These are phyloP conservation scores for Ianthella basta DNA, from an alignment of 37 sponge, comb jelly and placozoan genomes.

Conservation along the genomic window DNA sequence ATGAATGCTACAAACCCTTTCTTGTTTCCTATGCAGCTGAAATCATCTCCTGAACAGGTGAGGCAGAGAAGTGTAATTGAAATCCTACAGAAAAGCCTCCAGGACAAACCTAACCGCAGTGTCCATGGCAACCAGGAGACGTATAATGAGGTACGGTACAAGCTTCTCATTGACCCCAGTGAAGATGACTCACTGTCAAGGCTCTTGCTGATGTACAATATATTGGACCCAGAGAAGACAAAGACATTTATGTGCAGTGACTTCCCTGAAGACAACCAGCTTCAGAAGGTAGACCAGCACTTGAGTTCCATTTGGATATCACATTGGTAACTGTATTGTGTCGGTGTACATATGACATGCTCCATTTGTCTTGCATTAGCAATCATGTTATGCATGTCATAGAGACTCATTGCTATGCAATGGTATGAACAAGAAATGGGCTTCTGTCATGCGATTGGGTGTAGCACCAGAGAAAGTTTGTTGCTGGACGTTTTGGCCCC, in stretches of 20 bases:
- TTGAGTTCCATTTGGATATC: too few relatives aligned
- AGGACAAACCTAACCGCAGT: slow-evolving; percentile 49
- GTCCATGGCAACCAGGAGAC: slow-evolving; percentile 30
- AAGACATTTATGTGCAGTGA: slow-evolving; percentile 80
- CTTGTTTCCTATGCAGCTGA: background rate
- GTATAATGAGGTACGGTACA: slow-evolving; percentile 68
- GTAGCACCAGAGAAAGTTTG: too few relatives aligned
- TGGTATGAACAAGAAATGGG: too few relatives aligned
- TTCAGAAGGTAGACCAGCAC: slow-evolving; percentile 72
- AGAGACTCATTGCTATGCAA: too few relatives aligned
- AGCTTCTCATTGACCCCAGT: slow-evolving; percentile 72
- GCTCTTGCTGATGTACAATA: slow-evolving; percentile 71
- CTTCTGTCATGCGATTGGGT: too few relatives aligned
- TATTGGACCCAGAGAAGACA: slow-evolving; percentile 64
- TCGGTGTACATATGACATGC: too few relatives aligned
- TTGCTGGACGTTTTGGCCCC: too few relatives aligned
- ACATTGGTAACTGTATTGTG: too few relatives aligned
- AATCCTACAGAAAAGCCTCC: slow-evolving; percentile 61
- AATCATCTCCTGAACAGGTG: slow-evolving; percentile 1
- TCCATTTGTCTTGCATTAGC: too few relatives aligned
- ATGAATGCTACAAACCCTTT: too few relatives aligned
- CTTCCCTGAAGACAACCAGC: slow-evolving; percentile 84
- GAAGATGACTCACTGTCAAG: slow-evolving; percentile 72
- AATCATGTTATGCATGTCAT: too few relatives aligned
- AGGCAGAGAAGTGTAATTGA: slow-evolving; percentile 52